Percentiles rank a stretch among this genome's conserved stretches.
phyloP scores from a whole-genome alignment of 53 echinoderm and acorn worm species.

The Echinometra lucunter region DNA sequence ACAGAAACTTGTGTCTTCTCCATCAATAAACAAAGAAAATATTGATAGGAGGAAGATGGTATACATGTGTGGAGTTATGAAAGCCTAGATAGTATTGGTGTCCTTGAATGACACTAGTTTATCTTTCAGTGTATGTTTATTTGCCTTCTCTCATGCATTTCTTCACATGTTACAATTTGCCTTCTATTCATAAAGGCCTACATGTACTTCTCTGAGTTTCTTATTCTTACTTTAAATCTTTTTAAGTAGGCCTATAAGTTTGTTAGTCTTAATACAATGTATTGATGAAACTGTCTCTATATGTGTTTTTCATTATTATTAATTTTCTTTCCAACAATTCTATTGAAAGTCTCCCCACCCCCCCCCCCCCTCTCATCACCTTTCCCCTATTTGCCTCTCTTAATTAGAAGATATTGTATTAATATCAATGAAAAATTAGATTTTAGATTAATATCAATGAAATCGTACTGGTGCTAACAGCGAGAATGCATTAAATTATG shows the following conservation, averaged over 20 bases:
- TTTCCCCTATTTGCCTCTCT: no score
- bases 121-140: neutral
- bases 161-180: neutral
- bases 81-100: neutral
- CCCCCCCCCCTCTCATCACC: neutral
- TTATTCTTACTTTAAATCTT: neutral
- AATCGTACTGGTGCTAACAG: no score
- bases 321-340: neutral
- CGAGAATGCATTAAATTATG: no score
- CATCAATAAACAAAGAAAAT: constrained; percentile 27
- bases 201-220: no score
- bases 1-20: constrained; percentile 1
- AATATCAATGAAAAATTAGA: no score
- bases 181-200: neutral
- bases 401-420: no score
- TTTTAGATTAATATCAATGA: no score
- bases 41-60: neutral
- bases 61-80: constrained; percentile 4
- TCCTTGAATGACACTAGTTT: neutral
- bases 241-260: no score
- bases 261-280: no score
- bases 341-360: neutral
- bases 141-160: neutral
- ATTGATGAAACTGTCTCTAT: neutral
- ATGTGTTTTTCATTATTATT: neutral